phyloP scores from a whole-genome alignment of 1,140 invertebrate species.

The Babylonia areolata region DNA sequence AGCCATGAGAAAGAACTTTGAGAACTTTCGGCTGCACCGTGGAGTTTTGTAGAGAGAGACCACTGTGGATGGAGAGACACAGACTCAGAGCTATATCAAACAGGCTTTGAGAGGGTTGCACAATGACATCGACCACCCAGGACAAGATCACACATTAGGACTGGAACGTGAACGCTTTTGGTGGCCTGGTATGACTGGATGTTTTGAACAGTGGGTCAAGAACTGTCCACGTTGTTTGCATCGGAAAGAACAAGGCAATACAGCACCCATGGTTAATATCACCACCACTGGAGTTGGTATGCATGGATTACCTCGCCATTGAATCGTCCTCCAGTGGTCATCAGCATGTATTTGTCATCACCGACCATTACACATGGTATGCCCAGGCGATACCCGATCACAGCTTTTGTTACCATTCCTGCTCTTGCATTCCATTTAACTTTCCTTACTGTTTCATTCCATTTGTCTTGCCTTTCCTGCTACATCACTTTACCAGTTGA shows the following conservation, averaged over 20 bases:
- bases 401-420: too few relatives aligned
- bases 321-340: slow-evolving; percentile 42
- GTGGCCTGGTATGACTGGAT: slow-evolving; percentile 37
- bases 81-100: not conserved
- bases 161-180: slow-evolving; percentile 40
- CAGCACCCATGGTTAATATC: slow-evolving; percentile 39
- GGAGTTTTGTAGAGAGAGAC: too few relatives aligned
- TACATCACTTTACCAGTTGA: too few relatives aligned
- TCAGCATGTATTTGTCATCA: too few relatives aligned
- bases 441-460: too few relatives aligned
- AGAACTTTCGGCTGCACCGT: too few relatives aligned
- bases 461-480: too few relatives aligned
- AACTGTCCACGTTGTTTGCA: slow-evolving; percentile 41
- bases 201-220: slow-evolving; percentile 34
- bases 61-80: too few relatives aligned
- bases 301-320: slow-evolving; percentile 47
- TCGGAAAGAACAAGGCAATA: slow-evolving; percentile 1
- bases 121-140: slow-evolving; percentile 41
- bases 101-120: slow-evolving; percentile 15
- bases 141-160: slow-evolving; percentile 29
- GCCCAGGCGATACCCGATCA: slow-evolving; percentile 46
- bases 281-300: slow-evolving; percentile 42
- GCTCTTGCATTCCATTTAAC: too few relatives aligned
- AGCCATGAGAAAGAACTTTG: too few relatives aligned
- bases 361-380: slow-evolving; percentile 49